phyloP scores from a whole-genome alignment of 2,797 vertebrate genomes.

The Semotilus atromaculatus region DNA sequence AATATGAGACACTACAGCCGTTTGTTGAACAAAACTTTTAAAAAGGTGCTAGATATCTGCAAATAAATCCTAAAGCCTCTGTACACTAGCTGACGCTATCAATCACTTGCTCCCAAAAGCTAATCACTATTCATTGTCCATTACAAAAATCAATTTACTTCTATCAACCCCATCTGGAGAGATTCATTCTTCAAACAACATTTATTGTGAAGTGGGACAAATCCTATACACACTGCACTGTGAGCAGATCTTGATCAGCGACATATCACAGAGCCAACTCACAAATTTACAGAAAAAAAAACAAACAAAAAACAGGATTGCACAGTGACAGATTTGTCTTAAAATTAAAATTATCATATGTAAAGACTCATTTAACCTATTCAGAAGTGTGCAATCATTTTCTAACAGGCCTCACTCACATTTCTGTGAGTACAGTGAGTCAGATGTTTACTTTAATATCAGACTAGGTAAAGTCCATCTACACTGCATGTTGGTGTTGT shows the following conservation, averaged over 20 bases:
- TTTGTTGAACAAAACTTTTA: constrained; percentile 8
- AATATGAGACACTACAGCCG: constrained; percentile 4
- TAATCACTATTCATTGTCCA: constrained; percentile 28
- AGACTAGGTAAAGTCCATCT: neutral
- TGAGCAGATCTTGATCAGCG: neutral
- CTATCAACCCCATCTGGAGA: neutral
- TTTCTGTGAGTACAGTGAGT: neutral
- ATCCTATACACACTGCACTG: neutral
- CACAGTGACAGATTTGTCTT: constrained; percentile 3
- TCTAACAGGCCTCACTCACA: neutral
- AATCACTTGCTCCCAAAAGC: constrained; percentile 1
- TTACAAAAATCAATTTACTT: constrained; percentile 33
- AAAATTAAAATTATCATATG: neutral
- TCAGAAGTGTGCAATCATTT: neutral
- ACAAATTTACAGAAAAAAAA: neutral
- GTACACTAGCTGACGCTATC: constrained; percentile 22
- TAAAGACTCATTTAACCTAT: neutral
- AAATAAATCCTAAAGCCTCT: constrained; percentile 21
- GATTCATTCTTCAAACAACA: constrained; percentile 29
- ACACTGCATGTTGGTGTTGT: neutral
- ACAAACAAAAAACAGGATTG: neutral
- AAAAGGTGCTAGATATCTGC: constrained; percentile 27
- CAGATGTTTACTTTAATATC: neutral
- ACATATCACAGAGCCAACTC: constrained; percentile 5
- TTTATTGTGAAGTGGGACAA: neutral